Evolutionary conservation across 2,888 invertebrate species (phyloP), one percentile per base, ranked within the genome.

Genomic region (Eudemis profundana): DNA sequence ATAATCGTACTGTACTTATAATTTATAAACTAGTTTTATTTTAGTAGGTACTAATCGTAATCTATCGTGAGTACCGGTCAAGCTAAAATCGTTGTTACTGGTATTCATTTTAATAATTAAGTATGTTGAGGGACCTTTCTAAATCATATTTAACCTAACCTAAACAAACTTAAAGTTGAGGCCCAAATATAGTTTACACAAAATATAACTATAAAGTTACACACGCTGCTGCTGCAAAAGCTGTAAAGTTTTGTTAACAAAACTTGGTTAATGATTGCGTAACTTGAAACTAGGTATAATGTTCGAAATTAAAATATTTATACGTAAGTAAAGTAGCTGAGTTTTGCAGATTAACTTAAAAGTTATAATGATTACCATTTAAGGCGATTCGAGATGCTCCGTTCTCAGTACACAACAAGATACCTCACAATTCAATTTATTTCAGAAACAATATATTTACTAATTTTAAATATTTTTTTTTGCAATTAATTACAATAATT

Each of bases 201-300:
- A 33, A 29, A 29, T 29, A 33, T 33, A n/a, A n/a, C n/a, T n/a
- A 2, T 33, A 33, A 8, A 33, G 33, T 4, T 33, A 33, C 12
- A 1, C 2, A 33, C 7, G 33, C 5, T n/a, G n/a, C n/a, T n/a
- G n/a, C 33, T 10, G 10, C 33, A 33, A 33, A 10, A 8, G 33
- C 33, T 8, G 10, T 8, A 33, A 4, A 15, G 1, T 40, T 40
- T 2, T 19, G 17, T 12, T 2, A 53, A 4, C 21, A 14, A 42
- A 54, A 42, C 15, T 27, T 42, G n/a, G 15, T 15, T 50, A 33
- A 50, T 50, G 14, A 40, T 40, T 54, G 23, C 15, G 54, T 23
- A 40, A 23, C 23, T 40, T 40, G 14, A 40, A 23, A 5, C 10
- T 12, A 27, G 23, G 10, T 23, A n/a, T n/a, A n/a, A n/a, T n/a